These are phyloP conservation scores for Dallia pectoralis DNA, from an alignment of 2,797 vertebrate species.

Conservation along the genomic window DNA sequence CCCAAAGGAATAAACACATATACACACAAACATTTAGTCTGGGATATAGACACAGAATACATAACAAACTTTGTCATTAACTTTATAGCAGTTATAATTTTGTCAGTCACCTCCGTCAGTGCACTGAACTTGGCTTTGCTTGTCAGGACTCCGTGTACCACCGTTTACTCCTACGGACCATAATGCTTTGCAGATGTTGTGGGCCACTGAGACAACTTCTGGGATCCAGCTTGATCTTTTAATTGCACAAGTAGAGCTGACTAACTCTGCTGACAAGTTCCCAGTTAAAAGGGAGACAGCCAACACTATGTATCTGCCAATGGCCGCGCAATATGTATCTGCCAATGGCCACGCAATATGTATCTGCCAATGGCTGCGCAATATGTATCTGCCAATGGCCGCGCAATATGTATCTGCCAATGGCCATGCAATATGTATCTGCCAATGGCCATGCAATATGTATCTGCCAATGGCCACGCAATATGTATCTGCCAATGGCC, in stretches of 20 bases:
- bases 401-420: neutral
- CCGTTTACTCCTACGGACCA: conserved; percentile 46
- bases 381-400: neutral
- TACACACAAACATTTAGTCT: neutral
- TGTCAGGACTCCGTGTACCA: conserved; percentile 50
- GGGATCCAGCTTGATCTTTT: conserved; percentile 55
- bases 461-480: no score
- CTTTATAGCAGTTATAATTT: conserved; percentile 56
- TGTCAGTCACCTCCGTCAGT: conserved; percentile 44
- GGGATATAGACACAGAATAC: neutral
- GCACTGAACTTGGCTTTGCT: conserved; percentile 26
- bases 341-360: neutral
- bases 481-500: neutral
- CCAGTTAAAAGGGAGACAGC: neutral
- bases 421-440: neutral
- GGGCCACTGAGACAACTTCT: conserved; percentile 41
- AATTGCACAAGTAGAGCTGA: conserved; percentile 64
- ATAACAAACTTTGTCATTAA: conserved; percentile 39
- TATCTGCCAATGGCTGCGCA: neutral
- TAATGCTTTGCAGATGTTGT: conserved; percentile 71
- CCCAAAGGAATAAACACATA: conserved; percentile 33
- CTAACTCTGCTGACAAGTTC: conserved; percentile 54
- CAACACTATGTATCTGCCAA: conserved; percentile 6
- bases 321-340: neutral
- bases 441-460: neutral